Base-by-base conservation (phyloP, 1,140 invertebrate genomes). In the Nasonia longicornis region DNA sequence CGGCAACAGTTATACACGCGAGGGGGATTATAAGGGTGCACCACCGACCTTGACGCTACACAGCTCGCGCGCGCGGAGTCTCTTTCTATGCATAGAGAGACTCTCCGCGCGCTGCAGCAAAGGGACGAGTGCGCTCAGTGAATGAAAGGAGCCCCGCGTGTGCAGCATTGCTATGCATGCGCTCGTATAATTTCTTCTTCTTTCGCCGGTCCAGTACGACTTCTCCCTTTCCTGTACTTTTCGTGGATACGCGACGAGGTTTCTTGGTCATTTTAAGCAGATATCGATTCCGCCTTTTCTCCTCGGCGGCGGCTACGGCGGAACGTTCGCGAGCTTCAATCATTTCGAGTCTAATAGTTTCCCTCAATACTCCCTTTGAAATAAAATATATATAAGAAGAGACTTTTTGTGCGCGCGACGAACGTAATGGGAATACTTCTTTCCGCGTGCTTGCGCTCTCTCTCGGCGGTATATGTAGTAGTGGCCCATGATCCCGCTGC, bases 331-430 rank as follows among this genome's bases (percentile, higher is more conserved):
- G 64, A 45, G 6, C 52, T 29, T 73, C 42, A 73, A 64, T 77
- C 48, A 77, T 77, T 77, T 58, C 67, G 38, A 77, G 69, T 66
- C 63, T 67, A 78, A 82, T 78, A 78, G 80, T 74, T 78, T 82
- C 69, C 63, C 64, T 66, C 67, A 26, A 31, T 72, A 31, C 75
- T 71, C 69, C 71, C 69, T 76, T 77, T 78, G 52, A 73, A 78
- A 67, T 74, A 45, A 42, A 29, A n/a, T 78, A 76, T 52, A 38
- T n/a, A 38, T n/a, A n/a, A 20, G n/a, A 3, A 31, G 35, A 22
- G 16, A 42, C 12, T n/a, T n/a, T 63, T 63, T 74, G 26, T 26
- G 2, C 10, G 11, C 10, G 20, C 2, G 31, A 80, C 22, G 67
- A 80, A 42, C 64, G 71, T 75, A 80, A 80, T 74, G 72, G 72